These are phyloP conservation scores for Pyralis farinalis DNA, from an alignment of 2,888 invertebrate species.

Conservation along the genomic window DNA sequence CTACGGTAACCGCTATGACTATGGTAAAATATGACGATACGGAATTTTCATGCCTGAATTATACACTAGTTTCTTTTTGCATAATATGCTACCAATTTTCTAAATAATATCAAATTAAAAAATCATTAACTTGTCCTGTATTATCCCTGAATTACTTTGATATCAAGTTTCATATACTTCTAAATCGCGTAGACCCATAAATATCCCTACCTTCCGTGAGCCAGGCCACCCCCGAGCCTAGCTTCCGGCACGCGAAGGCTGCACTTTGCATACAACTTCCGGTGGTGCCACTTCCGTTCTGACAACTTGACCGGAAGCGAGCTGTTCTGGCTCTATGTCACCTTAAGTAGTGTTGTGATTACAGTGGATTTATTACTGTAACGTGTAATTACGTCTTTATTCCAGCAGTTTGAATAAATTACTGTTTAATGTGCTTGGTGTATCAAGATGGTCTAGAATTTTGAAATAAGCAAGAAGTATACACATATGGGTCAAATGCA, in stretches of 20 bases:
- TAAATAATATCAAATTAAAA: too few relatives aligned
- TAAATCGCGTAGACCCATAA: slow-evolving; percentile 11
- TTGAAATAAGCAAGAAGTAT: too few relatives aligned
- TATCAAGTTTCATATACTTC: slow-evolving; percentile 6
- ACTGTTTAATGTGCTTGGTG: not conserved
- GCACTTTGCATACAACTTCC: slow-evolving; percentile 76
- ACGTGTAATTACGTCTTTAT: slow-evolving; percentile 54
- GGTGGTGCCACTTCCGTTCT: slow-evolving; percentile 48
- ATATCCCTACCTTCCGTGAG: slow-evolving; percentile 17
- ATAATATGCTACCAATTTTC: too few relatives aligned
- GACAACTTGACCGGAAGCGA: slow-evolving; percentile 58
- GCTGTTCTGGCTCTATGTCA: slow-evolving; percentile 69
- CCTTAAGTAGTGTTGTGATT: slow-evolving; percentile 74
- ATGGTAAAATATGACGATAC: too few relatives aligned
- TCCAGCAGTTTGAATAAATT: slow-evolving; percentile 5
- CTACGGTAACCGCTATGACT: too few relatives aligned
- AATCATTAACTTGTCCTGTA: too few relatives aligned
- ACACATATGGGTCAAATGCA: too few relatives aligned
- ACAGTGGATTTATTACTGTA: slow-evolving; percentile 53
- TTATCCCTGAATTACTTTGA: not conserved
- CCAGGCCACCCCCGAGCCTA: slow-evolving; percentile 38
- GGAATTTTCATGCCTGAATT: too few relatives aligned
- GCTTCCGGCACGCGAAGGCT: slow-evolving; percentile 64
- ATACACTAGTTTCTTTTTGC: too few relatives aligned
- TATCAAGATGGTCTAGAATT: not conserved